Conservation (phyloP, 2,113 vertebrate species). For the Peromyscus californicus region DNA sequence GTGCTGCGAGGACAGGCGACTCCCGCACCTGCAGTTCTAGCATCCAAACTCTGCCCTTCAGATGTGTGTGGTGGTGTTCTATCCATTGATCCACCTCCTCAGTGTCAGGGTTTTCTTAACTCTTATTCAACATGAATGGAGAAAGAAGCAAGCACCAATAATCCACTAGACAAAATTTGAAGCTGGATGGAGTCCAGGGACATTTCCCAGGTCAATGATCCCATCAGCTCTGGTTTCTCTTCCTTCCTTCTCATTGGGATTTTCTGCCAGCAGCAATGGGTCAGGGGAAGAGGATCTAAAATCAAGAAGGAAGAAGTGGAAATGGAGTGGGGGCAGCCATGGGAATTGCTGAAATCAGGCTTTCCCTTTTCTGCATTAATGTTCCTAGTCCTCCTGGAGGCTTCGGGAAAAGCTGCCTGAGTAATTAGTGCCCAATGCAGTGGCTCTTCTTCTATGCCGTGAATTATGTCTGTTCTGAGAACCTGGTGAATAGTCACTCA, state of each 20-base stretch:
- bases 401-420: neutral
- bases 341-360: neutral
- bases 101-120: neutral
- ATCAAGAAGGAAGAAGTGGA: neutral
- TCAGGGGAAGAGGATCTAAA: too few species aligned
- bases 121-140: neutral
- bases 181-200: neutral
- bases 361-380: neutral
- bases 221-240: neutral
- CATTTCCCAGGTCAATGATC: neutral
- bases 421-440: neutral
- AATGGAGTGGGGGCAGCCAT: neutral
- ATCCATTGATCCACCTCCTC: neutral
- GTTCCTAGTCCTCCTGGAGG: neutral
- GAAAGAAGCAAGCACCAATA: neutral
- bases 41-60: neutral
- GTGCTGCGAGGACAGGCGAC: neutral
- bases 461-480: neutral
- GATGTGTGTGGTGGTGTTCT: neutral
- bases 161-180: neutral
- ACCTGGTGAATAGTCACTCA: neutral
- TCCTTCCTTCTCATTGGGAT: neutral
- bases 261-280: neutral
- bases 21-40: neutral
- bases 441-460: neutral